These are phyloP conservation scores for Caligus rogercresseyi DNA, from an alignment of 1,140 invertebrate genomes.

Conservation along the genomic window DNA sequence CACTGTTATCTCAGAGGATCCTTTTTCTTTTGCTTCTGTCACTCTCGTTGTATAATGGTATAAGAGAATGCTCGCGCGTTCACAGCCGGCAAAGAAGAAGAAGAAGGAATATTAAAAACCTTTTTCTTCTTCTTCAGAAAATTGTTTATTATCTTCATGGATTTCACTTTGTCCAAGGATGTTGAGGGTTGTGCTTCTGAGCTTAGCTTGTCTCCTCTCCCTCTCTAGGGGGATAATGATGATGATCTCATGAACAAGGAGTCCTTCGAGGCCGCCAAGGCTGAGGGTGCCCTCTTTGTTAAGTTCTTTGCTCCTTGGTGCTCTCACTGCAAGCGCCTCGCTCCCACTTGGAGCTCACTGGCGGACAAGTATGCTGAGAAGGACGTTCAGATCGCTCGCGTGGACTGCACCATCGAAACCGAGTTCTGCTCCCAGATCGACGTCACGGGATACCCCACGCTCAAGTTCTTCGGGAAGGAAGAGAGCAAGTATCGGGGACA, in stretches of 20 bases:
- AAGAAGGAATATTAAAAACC: too few relatives aligned
- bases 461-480: slow-evolving; percentile 22
- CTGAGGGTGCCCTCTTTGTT: slow-evolving; percentile 37
- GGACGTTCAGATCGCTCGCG: slow-evolving; percentile 46
- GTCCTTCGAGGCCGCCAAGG: background rate
- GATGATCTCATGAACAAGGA: background rate
- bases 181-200: too few relatives aligned
- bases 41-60: too few relatives aligned
- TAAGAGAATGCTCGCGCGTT: too few relatives aligned
- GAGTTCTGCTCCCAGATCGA: slow-evolving; percentile 48
- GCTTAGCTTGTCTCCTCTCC: too few relatives aligned
- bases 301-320: slow-evolving; percentile 70
- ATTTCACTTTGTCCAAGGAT: too few relatives aligned
- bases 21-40: too few relatives aligned
- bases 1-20: background rate
- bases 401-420: slow-evolving; percentile 55
- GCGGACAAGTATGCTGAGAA: slow-evolving; percentile 43
- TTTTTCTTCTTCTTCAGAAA: too few relatives aligned
- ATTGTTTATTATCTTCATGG: too few relatives aligned
- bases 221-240: too few relatives aligned
- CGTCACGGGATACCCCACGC: slow-evolving; percentile 52
- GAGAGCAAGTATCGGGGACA: slow-evolving; percentile 42
- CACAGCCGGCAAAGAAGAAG: too few relatives aligned
- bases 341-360: slow-evolving; percentile 49
- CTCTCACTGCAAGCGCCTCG: slow-evolving; percentile 48